Evolutionary conservation across 2,888 invertebrate genomes (phyloP), one percentile per base, ranked within the genome.

Genomic region (Stratiomys singularior): DNA sequence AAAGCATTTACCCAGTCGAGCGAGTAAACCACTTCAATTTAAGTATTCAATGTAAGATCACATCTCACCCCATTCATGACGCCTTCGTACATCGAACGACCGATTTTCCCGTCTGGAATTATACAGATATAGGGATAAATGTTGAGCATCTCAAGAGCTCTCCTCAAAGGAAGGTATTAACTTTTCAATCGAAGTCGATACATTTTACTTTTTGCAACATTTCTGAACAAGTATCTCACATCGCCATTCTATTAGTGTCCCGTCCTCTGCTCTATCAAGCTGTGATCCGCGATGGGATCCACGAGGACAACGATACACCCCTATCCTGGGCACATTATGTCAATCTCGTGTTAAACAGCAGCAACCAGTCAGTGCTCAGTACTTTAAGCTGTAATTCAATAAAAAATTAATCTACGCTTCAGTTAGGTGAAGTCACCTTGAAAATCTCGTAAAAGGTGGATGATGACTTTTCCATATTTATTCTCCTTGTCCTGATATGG

Each of bases 391-490:
- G 76, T 79, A 79, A 79, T 79, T 76, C 79, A 79, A 79, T 79
- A 77, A 78, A 78, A 78, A 79, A 79, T 79, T 78, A 79, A 79
- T 78, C 77, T 77, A 76, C 76, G 77, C 79, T 78, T 79, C 79
- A 79, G 77, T 79, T 77, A 74, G 79, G 58, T 77, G 77, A 79
- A 79, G 76, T 79, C 79, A 79, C 78, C 78, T 79, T 78, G 79
- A 79, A 78, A 79, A 78, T 79, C 76, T 72, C 74, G 60, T 79
- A 79, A 78, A 79, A 76, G 72, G 78, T 71, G 66, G 79, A 77
- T 78, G 78, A 78, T 79, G 79, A 79, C 72, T 79, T 79, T 79
- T 79, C 76, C 77, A 79, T 77, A 78, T 79, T 78, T 78, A 78
- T 78, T 76, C 78, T 76, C 76, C 67, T 47, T 13, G 27, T 25